Conservation (phyloP, 2,797 vertebrate genomes). For the Myotis daubentonii region DNA sequence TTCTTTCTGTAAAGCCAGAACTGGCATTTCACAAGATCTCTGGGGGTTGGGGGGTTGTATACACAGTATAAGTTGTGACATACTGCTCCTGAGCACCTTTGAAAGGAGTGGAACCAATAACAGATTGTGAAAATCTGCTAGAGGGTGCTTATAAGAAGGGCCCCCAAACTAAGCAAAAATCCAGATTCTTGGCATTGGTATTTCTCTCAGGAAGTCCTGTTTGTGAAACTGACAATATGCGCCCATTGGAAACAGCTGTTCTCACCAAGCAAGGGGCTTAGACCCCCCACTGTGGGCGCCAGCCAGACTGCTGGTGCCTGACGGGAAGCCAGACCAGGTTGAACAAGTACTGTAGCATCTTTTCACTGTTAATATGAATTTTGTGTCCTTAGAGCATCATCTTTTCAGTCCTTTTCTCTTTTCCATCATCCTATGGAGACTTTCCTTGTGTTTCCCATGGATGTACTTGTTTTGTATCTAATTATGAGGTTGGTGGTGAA, state of each 20-base stretch:
- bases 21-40: background rate
- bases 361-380: background rate
- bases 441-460: background rate
- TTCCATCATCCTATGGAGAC: background rate
- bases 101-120: background rate
- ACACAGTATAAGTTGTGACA: background rate
- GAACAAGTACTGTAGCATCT: background rate
- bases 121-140: background rate
- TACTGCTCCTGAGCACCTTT: background rate
- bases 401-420: conserved; percentile 25
- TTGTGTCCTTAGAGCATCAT: background rate
- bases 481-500: conserved; percentile 32
- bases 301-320: background rate
- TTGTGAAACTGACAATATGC: background rate
- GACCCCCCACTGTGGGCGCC: background rate
- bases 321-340: background rate
- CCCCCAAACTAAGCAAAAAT: background rate
- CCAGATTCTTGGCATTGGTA: background rate
- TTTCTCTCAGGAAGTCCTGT: background rate
- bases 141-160: background rate
- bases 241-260: background rate
- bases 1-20: background rate
- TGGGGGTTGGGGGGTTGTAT: background rate
- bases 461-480: background rate
- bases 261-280: background rate